Evolutionary conservation across 2,113 vertebrate genomes (phyloP), one percentile per base, ranked within the genome.

Genomic region (Sclerurus mexicanus): DNA sequence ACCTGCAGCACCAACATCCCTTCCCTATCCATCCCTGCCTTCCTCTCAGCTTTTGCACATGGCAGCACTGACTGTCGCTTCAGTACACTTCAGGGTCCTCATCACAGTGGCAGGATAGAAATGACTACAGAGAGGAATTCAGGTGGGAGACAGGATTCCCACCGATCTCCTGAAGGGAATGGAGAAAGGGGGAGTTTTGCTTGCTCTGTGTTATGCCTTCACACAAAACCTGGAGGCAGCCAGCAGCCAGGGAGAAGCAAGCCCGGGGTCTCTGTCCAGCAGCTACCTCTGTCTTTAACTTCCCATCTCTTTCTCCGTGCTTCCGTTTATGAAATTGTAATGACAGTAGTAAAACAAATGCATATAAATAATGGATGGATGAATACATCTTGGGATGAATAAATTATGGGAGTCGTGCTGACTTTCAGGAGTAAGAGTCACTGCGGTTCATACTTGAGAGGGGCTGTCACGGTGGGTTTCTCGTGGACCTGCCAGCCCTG

Each of bases 281-380:
- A 85, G 24, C 58, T 75, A 53, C 64, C 35, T 87, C 14, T 63
- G 31, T 67, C 85, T 81, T 89, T 56, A 71, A 80, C 19, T 40
- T 89, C 84, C 64, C 85, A 62, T 77, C 33, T 59, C 86, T 59
- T 72, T 81, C 72, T 76, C 50, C 60, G 20, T 60, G 37, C 22
- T 14, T 2, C 80, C 91, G 37, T 96, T 95, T 97, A 95, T 94
- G 88, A 95, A 97, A 96, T 85, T 30, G 47, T 94, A 93, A 96
- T 94, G 80, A 78, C 44, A 95, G 92, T 59, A 87, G 87, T 89
- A 87, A 96, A 92, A 73, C 68, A 95, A 89, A 93, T 0, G n/a
- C 88, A 93, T 90, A 94, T 97, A 96, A 97, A 96, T 96, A 85
- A 95, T 90, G 60, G 68, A 95, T 96, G 40, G 75, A 72, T 53